Conservation (phyloP, 2,888 invertebrate species). For the Heliconius charithonia region DNA sequence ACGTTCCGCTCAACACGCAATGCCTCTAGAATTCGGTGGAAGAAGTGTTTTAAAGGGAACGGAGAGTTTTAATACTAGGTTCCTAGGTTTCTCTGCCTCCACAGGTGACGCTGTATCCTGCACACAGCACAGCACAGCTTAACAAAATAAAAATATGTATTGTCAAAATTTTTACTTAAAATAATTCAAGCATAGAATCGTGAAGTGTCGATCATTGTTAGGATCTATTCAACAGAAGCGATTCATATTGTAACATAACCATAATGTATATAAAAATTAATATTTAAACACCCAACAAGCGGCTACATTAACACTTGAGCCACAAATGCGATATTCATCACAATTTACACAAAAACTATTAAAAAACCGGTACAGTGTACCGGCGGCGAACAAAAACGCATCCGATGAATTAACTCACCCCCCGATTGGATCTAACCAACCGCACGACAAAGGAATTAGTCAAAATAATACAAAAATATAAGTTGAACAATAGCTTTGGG, state of each 20-base stretch:
- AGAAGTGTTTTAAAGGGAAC: no score
- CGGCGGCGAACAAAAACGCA: constrained; percentile 69
- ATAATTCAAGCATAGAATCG: not conserved
- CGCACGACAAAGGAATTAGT: constrained; percentile 81
- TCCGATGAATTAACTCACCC: constrained; percentile 74
- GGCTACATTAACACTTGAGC: constrained; percentile 47
- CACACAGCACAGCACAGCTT: no score
- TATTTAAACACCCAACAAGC: constrained; percentile 36
- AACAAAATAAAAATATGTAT: not conserved
- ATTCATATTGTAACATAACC: constrained; percentile 15
- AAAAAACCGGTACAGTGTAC: constrained; percentile 62
- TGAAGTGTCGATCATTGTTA: constrained; percentile 2
- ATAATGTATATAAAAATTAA: constrained; percentile 26
- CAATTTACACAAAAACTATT: constrained; percentile 53
- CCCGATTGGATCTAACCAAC: constrained; percentile 78
- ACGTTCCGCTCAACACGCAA: no score
- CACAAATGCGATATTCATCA: constrained; percentile 31
- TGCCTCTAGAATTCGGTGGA: no score
- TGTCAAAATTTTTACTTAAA: not conserved
- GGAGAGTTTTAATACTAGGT: no score
- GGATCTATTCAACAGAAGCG: not conserved
- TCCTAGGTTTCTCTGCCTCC: no score
- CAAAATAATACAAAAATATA: constrained; percentile 78
- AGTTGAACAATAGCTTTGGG: constrained; percentile 75
- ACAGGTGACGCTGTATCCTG: no score